Evolutionary conservation across 2,797 vertebrate genomes (phyloP).

Genomic region (Phoxinus dragarum): DNA sequence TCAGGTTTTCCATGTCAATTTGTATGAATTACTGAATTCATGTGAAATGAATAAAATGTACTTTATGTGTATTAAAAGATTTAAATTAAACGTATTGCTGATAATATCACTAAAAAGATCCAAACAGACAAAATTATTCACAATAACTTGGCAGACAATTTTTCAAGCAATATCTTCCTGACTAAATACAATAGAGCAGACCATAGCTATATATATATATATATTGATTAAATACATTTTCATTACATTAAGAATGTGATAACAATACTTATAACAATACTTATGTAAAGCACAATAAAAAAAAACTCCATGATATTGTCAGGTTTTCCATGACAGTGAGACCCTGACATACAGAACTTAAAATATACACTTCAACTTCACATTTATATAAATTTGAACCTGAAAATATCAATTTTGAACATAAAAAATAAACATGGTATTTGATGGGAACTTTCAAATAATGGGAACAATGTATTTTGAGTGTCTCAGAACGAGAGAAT

Average conservation of each 20-base stretch:
- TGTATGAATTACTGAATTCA: neutral
- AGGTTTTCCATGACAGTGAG: neutral
- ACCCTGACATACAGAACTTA: too few species aligned
- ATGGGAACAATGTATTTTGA: neutral
- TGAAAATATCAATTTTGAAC: neutral
- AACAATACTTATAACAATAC: slow-evolving; percentile 5
- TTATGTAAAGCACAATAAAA: neutral
- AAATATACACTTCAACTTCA: neutral
- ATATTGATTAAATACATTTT: neutral
- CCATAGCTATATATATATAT: neutral
- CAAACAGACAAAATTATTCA: neutral
- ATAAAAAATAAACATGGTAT: neutral
- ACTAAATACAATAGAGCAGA: neutral
- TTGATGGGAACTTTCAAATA: neutral
- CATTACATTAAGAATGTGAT: neutral
- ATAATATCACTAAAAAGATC: neutral
- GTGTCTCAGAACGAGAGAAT: neutral
- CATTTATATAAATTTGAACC: neutral
- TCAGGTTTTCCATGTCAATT: too few species aligned
- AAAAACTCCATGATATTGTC: neutral
- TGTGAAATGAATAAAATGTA: neutral
- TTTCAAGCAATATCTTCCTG: neutral
- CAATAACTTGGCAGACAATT: neutral
- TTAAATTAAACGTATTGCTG: neutral
- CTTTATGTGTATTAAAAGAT: neutral